Percentiles rank a stretch among this genome's conserved stretches.
phyloP scores from a whole-genome alignment of 2,113 vertebrate genomes.

The Solenodon paradoxus region DNA sequence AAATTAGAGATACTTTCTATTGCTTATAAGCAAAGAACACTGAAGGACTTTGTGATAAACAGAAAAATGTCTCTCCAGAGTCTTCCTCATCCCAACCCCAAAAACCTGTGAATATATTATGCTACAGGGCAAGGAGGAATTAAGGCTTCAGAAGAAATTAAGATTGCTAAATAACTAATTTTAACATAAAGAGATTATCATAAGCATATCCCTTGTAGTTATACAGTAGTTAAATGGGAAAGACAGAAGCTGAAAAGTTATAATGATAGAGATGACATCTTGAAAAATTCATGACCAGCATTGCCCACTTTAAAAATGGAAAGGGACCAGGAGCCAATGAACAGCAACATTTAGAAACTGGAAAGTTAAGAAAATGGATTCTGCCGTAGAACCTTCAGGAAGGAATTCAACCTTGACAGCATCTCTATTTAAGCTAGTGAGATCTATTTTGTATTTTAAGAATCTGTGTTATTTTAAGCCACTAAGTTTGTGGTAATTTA shows the following conservation, averaged over 20 bases:
- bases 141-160: background rate
- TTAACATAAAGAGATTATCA: background rate
- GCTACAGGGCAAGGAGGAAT: background rate
- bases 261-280: background rate
- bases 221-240: background rate
- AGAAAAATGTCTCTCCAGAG: background rate
- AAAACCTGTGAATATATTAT: background rate
- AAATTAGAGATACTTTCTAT: slow-evolving; percentile 26
- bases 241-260: background rate
- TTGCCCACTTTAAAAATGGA: background rate
- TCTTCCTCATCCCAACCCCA: background rate
- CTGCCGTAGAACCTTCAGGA: background rate
- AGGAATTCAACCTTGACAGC: background rate
- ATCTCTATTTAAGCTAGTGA: background rate
- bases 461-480: background rate
- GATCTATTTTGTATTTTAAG: background rate
- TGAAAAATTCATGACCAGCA: background rate
- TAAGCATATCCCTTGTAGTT: background rate
- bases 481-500: background rate
- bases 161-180: background rate
- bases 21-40: background rate
- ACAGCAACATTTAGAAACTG: background rate
- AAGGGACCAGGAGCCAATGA: background rate
- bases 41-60: background rate
- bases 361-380: background rate